phyloP scores from a whole-genome alignment of 1,140 invertebrate genomes.

The Alviniconcha marisindica region DNA sequence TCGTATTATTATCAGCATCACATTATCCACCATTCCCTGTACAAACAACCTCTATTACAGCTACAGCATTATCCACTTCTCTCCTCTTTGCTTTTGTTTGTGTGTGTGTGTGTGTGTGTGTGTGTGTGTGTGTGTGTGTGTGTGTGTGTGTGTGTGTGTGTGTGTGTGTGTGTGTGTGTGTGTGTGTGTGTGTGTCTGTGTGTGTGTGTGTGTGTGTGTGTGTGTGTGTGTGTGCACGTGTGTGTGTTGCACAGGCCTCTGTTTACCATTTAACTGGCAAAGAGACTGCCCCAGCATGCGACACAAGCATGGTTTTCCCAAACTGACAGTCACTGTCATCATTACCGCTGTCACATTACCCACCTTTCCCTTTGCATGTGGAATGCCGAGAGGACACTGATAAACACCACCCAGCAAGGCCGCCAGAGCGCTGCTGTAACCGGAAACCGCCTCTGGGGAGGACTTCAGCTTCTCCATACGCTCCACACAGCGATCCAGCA shows the following conservation, averaged over 20 bases:
- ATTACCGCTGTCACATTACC: too few relatives aligned
- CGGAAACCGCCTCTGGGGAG: constrained; percentile 94
- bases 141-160: background rate
- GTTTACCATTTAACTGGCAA: background rate
- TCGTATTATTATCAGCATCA: too few relatives aligned
- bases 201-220: background rate
- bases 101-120: background rate
- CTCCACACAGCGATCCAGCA: constrained; percentile 85
- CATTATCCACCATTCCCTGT: too few relatives aligned
- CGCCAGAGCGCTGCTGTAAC: constrained; percentile 95
- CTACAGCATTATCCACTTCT: too few relatives aligned
- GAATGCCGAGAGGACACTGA: constrained; percentile 94
- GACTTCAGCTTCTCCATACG: constrained; percentile 82
- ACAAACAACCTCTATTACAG: too few relatives aligned
- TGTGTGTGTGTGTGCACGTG: background rate
- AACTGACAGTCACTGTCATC: too few relatives aligned
- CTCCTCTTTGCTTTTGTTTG: background rate
- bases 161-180: background rate
- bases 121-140: constrained; percentile 20
- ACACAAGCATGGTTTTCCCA: too few relatives aligned
- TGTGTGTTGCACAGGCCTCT: too few relatives aligned
- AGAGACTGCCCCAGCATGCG: too few relatives aligned
- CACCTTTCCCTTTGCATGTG: constrained; percentile 95
- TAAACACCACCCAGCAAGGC: constrained; percentile 94
- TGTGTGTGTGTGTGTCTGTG: background rate